Percentiles rank a stretch among this genome's conserved stretches.
Conservation (phyloP, 2,888 invertebrate genomes). For the Litoditis marina region DNA sequence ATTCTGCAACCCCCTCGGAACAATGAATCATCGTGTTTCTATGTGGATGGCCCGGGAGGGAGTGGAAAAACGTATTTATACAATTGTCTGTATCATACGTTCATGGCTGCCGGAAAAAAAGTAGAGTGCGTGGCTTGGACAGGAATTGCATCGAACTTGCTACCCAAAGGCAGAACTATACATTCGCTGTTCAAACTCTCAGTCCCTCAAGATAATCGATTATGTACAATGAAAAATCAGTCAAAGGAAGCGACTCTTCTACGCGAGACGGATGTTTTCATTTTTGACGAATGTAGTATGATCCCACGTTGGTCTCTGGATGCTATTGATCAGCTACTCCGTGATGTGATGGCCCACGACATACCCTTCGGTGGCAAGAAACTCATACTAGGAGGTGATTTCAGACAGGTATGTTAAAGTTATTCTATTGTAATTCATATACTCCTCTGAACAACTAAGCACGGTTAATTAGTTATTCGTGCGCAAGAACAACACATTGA, state of each 20-base stretch:
- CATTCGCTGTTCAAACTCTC: conserved; percentile 17
- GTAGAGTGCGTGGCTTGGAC: conserved; percentile 21
- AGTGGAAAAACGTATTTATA: conserved; percentile 22
- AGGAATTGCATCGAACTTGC: conserved; percentile 23
- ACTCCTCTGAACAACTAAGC: too few relatives aligned
- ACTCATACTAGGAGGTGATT: conserved; percentile 24
- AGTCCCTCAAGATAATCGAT: too few relatives aligned
- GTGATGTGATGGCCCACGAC: conserved; percentile 15
- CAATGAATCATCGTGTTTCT: too few relatives aligned
- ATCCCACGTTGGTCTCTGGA: conserved; percentile 12
- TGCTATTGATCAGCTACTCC: conserved; percentile 14
- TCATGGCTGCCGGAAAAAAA: conserved; percentile 13
- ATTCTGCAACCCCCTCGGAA: too few relatives aligned
- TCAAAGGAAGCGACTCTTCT: conserved; percentile 3
- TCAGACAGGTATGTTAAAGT: conserved; percentile 17
- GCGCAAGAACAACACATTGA: too few relatives aligned
- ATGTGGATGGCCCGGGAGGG: conserved; percentile 22
- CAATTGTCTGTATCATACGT: conserved; percentile 8
- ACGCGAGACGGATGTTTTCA: conserved; percentile 6
- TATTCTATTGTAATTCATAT: too few relatives aligned
- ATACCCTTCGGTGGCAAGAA: conserved; percentile 22
- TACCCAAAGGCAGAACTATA: conserved; percentile 23
- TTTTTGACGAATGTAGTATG: conserved; percentile 24
- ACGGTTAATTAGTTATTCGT: too few relatives aligned
- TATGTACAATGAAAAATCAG: too few relatives aligned